A percentile compares a stretch with the other conserved stretches of the same genome.
Evolutionary conservation across 1,140 invertebrate species (phyloP).

Genomic region (Drosophila malerkotliana): DNA sequence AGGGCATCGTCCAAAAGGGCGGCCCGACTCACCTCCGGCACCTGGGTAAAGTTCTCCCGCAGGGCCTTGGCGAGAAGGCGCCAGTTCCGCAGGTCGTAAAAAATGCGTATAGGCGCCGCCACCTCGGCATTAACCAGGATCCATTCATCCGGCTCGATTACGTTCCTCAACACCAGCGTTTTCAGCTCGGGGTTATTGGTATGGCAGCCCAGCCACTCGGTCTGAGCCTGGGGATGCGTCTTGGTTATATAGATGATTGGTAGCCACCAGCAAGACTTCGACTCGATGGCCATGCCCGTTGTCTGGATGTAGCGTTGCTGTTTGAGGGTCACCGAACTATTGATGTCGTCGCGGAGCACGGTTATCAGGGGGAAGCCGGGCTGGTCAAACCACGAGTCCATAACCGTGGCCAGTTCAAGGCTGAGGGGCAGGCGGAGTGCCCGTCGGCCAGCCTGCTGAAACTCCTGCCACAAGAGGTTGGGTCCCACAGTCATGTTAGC

Average conservation of each 20-base stretch:
- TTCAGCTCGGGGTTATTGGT: not conserved
- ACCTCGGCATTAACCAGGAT: conserved; percentile 86
- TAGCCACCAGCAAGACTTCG: conserved; percentile 85
- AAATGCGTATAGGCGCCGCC: conserved; percentile 87
- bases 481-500: conserved; percentile 89
- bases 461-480: conserved; percentile 91
- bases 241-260: conserved; percentile 87
- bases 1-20: conserved; percentile 92
- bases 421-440: conserved; percentile 84
- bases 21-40: conserved; percentile 89
- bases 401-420: conserved; percentile 87
- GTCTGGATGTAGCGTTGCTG: conserved; percentile 84
- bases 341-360: conserved; percentile 86
- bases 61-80: conserved; percentile 85
- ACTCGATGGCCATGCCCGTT: not conserved
- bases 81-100: conserved; percentile 90
- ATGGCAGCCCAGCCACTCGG: conserved; percentile 85
- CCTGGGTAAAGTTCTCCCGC: conserved; percentile 84
- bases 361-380: conserved; percentile 91
- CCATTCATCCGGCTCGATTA: conserved; percentile 84
- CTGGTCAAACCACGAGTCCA: conserved; percentile 92
- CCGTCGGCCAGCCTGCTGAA: conserved; percentile 86
- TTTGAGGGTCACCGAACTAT: conserved; percentile 81
- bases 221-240: conserved; percentile 85
- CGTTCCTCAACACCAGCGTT: conserved; percentile 45